Evolutionary conservation across 2,888 invertebrate genomes (phyloP).

Genomic region (Drosophila antonietae): DNA sequence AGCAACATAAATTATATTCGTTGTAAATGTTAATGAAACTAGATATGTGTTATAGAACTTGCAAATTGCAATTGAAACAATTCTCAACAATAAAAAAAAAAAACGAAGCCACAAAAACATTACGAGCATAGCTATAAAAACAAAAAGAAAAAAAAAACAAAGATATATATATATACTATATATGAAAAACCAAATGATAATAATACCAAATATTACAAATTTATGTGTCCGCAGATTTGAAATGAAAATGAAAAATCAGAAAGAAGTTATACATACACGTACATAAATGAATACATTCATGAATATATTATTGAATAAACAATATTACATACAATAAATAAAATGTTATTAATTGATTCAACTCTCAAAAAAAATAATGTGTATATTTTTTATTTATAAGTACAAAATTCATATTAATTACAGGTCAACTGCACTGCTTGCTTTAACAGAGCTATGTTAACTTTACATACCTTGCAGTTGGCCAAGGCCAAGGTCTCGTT

Average conservation of each 20-base stretch:
- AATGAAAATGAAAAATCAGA: conserved; percentile 19
- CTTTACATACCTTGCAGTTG: conserved; percentile 2
- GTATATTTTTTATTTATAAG: conserved; percentile 3
- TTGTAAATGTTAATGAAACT: conserved; percentile 60
- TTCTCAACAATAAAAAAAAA: conserved; percentile 43
- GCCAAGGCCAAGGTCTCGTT: conserved; percentile 5
- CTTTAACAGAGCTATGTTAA: background rate
- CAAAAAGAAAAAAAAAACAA: background rate
- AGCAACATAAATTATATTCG: conserved; percentile 47
- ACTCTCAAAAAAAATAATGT: background rate
- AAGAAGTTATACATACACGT: conserved; percentile 21
- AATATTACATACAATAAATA: conserved; percentile 23
- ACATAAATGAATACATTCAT: conserved; percentile 10
- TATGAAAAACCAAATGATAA: conserved; percentile 30
- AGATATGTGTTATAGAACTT: conserved; percentile 46
- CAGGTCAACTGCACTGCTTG: conserved; percentile 1
- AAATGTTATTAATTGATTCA: conserved; percentile 15
- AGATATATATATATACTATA: conserved; percentile 1
- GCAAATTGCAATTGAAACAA: conserved; percentile 29
- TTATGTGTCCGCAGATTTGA: conserved; percentile 55
- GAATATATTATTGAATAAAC: conserved; percentile 27
- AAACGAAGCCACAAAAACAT: conserved; percentile 42
- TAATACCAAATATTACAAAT: conserved; percentile 43
- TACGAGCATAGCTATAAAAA: conserved; percentile 36
- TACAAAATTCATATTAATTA: background rate